Conservation (phyloP, 1,140 invertebrate genomes). For the Bombus huntii region DNA sequence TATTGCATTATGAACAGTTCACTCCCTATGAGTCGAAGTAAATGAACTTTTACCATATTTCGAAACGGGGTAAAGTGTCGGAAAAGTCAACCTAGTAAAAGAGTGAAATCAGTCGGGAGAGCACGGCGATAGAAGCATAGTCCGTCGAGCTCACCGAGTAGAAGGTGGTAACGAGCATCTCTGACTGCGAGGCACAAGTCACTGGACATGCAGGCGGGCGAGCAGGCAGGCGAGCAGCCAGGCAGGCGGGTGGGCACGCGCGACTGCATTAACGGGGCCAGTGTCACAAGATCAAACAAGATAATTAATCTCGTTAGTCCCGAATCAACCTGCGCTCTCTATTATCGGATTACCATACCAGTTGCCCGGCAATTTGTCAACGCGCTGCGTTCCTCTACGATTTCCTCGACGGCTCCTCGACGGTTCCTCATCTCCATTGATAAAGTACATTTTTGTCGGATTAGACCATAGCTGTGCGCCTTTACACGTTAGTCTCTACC, state of each 20-base stretch:
- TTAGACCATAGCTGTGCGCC: not conserved
- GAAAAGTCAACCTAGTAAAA: no score
- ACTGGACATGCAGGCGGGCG: not conserved
- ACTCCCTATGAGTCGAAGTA: no score
- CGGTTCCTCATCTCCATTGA: not conserved
- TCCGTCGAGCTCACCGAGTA: conserved; percentile 19
- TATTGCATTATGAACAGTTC: no score
- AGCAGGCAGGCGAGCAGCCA: not conserved
- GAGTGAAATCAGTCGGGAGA: no score
- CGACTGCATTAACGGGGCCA: conserved; percentile 58
- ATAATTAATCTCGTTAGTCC: conserved; percentile 62
- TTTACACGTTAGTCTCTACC: no score
- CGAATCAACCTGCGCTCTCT: conserved; percentile 57
- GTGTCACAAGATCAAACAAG: conserved; percentile 61
- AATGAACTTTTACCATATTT: no score
- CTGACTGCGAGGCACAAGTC: conserved; percentile 18
- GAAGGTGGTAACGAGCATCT: conserved; percentile 24
- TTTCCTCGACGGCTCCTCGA: not conserved
- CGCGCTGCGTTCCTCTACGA: conserved; percentile 39
- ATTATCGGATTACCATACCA: conserved; percentile 61
- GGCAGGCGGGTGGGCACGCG: conserved; percentile 7
- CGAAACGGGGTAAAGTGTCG: no score
- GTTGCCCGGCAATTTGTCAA: conserved; percentile 52
- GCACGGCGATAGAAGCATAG: not conserved
- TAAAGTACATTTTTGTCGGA: not conserved